Evolutionary conservation across 1,140 invertebrate species (phyloP).

Genomic region (Drosophila pruinosa): DNA sequence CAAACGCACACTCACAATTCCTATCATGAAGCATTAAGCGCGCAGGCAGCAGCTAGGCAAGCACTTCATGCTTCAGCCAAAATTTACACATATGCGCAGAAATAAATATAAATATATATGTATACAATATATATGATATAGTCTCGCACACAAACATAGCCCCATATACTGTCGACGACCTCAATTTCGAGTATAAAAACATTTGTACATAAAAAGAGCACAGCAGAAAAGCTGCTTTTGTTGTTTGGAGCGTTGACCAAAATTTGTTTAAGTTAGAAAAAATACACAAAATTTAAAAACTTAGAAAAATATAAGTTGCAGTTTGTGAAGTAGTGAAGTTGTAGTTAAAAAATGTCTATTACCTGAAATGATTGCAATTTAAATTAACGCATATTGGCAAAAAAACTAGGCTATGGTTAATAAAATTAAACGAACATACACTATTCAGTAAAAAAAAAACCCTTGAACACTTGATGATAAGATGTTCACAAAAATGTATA

Average conservation of each 20-base stretch:
- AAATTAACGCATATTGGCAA: too few species aligned
- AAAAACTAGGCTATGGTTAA: too few species aligned
- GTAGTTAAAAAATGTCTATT: constrained; percentile 13
- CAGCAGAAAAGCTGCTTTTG: constrained; percentile 52
- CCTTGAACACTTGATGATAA: too few species aligned
- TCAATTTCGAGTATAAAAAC: constrained; percentile 68
- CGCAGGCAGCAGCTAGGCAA: constrained; percentile 30
- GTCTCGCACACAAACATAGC: background rate
- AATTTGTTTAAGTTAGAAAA: constrained; percentile 35
- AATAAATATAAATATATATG: background rate
- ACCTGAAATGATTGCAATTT: constrained; percentile 33
- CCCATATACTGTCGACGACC: constrained; percentile 50
- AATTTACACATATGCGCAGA: constrained; percentile 50
- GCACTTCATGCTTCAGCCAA: constrained; percentile 69
- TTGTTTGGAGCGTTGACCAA: constrained; percentile 64
- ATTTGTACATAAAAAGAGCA: constrained; percentile 54
- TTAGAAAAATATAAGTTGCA: background rate
- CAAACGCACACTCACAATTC: constrained; percentile 18
- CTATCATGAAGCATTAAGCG: constrained; percentile 65
- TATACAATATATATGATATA: background rate
- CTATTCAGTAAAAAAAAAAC: too few species aligned
- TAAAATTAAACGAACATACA: too few species aligned
- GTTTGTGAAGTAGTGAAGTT: background rate
- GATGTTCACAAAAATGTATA: too few species aligned
- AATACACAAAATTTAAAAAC: constrained; percentile 9